Conservation (phyloP, 2,113 vertebrate species). For the Anoplopoma fimbria region DNA sequence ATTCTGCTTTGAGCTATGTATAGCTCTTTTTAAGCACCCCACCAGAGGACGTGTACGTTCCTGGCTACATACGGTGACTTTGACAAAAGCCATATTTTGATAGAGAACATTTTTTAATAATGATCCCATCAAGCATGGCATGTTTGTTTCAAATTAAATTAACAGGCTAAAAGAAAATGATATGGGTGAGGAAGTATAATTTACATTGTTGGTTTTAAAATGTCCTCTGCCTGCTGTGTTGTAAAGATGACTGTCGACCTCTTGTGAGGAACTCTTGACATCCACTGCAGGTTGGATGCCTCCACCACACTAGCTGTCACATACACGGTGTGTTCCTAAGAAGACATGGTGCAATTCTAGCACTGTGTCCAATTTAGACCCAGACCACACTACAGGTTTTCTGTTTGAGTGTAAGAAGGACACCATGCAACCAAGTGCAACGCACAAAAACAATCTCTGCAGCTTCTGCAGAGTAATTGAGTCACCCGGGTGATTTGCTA, state of each 20-base stretch:
- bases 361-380: constrained; percentile 75
- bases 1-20: constrained; percentile 76
- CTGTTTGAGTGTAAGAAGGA: constrained; percentile 66
- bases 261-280: constrained; percentile 54
- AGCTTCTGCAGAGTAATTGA: constrained; percentile 65
- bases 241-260: constrained; percentile 59
- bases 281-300: constrained; percentile 51
- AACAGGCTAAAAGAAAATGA: constrained; percentile 21
- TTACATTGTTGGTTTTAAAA: constrained; percentile 27
- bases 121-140: constrained; percentile 20
- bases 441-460: constrained; percentile 50
- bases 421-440: constrained; percentile 74
- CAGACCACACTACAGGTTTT: constrained; percentile 69
- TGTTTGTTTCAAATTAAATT: constrained; percentile 25
- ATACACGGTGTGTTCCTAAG: constrained; percentile 38
- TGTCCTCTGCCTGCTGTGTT: constrained; percentile 38
- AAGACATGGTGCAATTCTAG: constrained; percentile 61
- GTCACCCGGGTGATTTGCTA: constrained; percentile 58
- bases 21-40: constrained; percentile 67
- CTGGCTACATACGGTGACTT: constrained; percentile 48
- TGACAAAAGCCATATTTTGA: constrained; percentile 52
- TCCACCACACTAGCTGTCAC: constrained; percentile 54
- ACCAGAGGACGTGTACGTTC: constrained; percentile 57
- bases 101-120: constrained; percentile 36
- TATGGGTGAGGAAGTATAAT: constrained; percentile 20